These are phyloP conservation scores for Centropus unirufus DNA, from an alignment of 2,113 vertebrate genomes.

Conservation along the genomic window DNA sequence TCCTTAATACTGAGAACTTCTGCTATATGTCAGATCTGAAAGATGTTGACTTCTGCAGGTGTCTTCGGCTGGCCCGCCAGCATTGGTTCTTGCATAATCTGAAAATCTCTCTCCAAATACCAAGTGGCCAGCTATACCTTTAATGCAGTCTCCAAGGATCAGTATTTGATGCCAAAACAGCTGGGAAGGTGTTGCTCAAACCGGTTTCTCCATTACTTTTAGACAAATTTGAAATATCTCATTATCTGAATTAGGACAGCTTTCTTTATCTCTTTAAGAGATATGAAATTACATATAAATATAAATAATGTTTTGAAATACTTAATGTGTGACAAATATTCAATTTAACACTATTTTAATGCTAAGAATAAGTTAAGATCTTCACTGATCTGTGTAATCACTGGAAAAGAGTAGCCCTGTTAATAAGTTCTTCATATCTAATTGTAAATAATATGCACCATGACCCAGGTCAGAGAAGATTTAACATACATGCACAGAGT, in stretches of 20 bases:
- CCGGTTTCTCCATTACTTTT: background rate
- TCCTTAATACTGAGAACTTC: background rate
- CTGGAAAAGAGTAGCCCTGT: background rate
- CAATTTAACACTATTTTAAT: background rate
- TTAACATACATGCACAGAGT: background rate
- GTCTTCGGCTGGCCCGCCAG: background rate
- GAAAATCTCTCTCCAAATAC: background rate
- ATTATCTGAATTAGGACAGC: background rate
- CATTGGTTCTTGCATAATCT: background rate
- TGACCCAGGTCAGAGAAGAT: background rate
- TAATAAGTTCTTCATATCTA: background rate
- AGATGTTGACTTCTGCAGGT: background rate
- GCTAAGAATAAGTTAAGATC: background rate
- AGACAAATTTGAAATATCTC: background rate
- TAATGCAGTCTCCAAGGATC: background rate
- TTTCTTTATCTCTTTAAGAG: background rate
- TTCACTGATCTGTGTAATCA: background rate
- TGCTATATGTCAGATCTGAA: conserved; percentile 8
- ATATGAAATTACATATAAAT: background rate
- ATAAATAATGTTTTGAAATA: background rate
- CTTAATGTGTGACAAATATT: background rate
- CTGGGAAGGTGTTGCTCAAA: background rate
- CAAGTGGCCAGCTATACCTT: background rate
- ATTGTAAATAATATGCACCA: background rate
- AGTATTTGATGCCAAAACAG: background rate